Percentiles rank a stretch among this genome's conserved stretches.
Conservation (phyloP, 2,888 invertebrate genomes). For the Luperina nickerlii region DNA sequence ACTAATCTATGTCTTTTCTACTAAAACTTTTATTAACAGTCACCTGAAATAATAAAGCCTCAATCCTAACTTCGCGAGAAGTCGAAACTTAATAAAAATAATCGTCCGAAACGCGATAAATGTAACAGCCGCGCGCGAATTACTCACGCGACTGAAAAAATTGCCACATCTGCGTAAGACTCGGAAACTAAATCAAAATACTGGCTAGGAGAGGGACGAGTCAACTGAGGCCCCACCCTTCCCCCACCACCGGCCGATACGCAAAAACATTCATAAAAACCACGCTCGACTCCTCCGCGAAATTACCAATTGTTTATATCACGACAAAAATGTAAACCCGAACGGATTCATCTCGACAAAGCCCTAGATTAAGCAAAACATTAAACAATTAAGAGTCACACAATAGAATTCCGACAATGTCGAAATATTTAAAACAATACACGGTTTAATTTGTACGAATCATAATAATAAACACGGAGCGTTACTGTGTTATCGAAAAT, state of each 20-base stretch:
- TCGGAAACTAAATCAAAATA: conserved; percentile 91
- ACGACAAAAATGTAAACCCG: conserved; percentile 83
- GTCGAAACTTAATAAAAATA: conserved; percentile 72
- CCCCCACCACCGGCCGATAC: conserved; percentile 85
- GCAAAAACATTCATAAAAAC: conserved; percentile 90
- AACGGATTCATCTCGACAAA: conserved; percentile 80
- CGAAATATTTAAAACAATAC: conserved; percentile 87
- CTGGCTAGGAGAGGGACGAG: conserved; percentile 89
- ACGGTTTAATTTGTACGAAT: conserved; percentile 83
- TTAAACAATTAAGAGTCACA: conserved; percentile 86
- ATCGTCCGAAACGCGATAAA: conserved; percentile 77
- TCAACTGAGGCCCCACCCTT: conserved; percentile 88
- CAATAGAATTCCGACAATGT: conserved; percentile 87
- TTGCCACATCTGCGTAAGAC: conserved; percentile 89
- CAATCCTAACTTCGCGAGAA: conserved; percentile 70
- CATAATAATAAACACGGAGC: conserved; percentile 85
- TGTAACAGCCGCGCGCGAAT: conserved; percentile 85
- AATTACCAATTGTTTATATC: conserved; percentile 88
- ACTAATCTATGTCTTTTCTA: conserved; percentile 73
- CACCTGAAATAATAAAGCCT: conserved; percentile 77
- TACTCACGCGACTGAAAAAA: conserved; percentile 90
- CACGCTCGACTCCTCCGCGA: conserved; percentile 86
- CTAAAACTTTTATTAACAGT: conserved; percentile 72
- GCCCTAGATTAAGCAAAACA: conserved; percentile 82
- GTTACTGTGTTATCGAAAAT: conserved; percentile 80